Conservation (phyloP, 2,888 invertebrate genomes). For the Prionchulus punctatus region DNA sequence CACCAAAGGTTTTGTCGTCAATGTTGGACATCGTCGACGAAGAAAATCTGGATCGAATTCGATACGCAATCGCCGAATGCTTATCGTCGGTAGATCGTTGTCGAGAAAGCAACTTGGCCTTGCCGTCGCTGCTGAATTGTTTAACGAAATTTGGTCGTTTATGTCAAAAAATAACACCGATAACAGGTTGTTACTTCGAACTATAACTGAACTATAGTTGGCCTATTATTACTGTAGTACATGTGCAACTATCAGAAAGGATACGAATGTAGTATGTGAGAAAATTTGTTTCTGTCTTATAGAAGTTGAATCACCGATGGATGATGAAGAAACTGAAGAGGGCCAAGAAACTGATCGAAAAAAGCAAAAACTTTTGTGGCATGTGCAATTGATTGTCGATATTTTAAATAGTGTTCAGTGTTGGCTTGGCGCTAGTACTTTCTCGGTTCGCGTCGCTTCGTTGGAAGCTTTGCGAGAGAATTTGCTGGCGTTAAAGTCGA, state of each 20-base stretch:
- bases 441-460: background rate
- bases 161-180: too few relatives aligned
- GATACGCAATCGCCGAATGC: background rate
- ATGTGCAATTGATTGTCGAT: background rate
- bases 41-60: background rate
- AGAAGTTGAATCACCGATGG: background rate
- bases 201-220: too few relatives aligned
- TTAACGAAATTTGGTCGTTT: too few relatives aligned
- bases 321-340: background rate
- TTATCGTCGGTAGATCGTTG: background rate
- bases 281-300: too few relatives aligned
- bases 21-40: background rate
- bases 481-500: background rate
- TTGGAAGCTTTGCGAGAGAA: background rate
- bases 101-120: too few relatives aligned
- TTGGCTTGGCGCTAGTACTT: background rate
- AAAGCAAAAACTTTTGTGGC: background rate
- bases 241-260: too few relatives aligned
- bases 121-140: too few relatives aligned
- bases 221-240: too few relatives aligned
- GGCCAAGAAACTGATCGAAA: background rate
- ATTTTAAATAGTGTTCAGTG: background rate
- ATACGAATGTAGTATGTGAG: too few relatives aligned
- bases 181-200: too few relatives aligned
- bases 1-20: background rate